These are phyloP conservation scores for Drosophila kanapiae DNA, from an alignment of 1,140 invertebrate species.

Conservation along the genomic window DNA sequence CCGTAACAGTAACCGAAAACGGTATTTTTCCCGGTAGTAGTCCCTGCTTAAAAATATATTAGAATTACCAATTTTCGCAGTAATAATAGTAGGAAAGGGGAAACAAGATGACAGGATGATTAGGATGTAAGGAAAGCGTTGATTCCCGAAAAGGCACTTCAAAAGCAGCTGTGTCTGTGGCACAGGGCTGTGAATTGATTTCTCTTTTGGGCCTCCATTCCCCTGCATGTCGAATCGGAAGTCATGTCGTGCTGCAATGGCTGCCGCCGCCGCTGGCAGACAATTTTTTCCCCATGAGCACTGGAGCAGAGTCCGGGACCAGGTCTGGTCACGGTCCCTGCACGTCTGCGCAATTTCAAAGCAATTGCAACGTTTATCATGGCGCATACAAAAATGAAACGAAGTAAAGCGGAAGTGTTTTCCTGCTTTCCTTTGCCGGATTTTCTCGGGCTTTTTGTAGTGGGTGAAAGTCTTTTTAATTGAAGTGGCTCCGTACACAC, in stretches of 20 bases:
- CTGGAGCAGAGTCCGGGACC: not conserved
- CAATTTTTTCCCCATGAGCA: slow-evolving; percentile 52
- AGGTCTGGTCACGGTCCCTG: slow-evolving; percentile 27
- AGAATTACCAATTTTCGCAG: not conserved
- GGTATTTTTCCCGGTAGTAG: no score
- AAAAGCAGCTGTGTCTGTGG: slow-evolving; percentile 22
- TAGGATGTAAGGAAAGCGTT: slow-evolving; percentile 34
- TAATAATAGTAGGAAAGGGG: not conserved
- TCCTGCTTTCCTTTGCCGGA: slow-evolving; percentile 68
- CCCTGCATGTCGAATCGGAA: slow-evolving; percentile 59
- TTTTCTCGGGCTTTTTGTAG: slow-evolving; percentile 58
- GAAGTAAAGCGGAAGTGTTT: slow-evolving; percentile 78
- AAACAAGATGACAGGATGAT: not conserved
- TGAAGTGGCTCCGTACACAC: slow-evolving; percentile 71
- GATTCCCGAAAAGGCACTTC: slow-evolving; percentile 68
- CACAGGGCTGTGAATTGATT: slow-evolving; percentile 66
- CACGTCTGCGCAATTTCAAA: slow-evolving; percentile 81
- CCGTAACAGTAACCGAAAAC: no score
- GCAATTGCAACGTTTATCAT: slow-evolving; percentile 79
- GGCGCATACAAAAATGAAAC: slow-evolving; percentile 72
- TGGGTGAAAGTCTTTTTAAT: slow-evolving; percentile 84
- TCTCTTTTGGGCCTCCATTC: slow-evolving; percentile 23
- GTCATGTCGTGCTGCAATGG: slow-evolving; percentile 78
- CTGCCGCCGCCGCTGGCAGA: slow-evolving; percentile 56
- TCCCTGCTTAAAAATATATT: no score